Evolutionary conservation across 2,113 vertebrate species (phyloP).

Genomic region (Canis aureus): DNA sequence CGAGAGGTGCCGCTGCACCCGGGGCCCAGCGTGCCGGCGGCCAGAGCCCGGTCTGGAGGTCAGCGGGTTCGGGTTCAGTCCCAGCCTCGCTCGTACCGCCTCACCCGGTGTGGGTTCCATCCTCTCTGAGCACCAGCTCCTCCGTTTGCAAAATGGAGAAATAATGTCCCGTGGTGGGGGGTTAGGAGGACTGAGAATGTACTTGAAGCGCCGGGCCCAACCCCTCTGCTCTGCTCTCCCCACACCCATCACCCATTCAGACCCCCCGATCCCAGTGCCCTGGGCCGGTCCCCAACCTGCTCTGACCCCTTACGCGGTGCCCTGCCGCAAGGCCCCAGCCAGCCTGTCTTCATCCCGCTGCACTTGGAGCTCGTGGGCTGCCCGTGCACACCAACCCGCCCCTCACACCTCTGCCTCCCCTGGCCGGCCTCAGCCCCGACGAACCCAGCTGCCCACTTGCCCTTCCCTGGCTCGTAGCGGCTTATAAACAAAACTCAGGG

Average conservation of each 20-base stretch:
- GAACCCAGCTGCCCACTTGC: background rate
- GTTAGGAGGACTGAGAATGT: background rate
- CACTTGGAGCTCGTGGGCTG: too few relatives aligned
- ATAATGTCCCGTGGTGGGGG: background rate
- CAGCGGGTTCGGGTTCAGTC: background rate
- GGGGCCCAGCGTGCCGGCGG: fast-evolving
- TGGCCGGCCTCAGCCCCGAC: background rate
- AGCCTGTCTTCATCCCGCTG: background rate
- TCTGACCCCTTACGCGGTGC: background rate
- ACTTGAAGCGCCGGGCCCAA: background rate
- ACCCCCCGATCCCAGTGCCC: background rate
- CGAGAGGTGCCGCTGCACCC: fast-evolving
- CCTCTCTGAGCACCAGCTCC: background rate
- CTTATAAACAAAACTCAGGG: conserved; percentile 43
- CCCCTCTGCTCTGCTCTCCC: background rate
- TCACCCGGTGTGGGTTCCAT: background rate
- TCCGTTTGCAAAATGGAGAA: conserved; percentile 5
- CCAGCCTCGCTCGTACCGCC: background rate
- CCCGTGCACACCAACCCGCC: background rate
- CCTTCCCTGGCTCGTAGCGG: background rate
- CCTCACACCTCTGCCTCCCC: background rate
- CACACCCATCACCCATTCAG: background rate
- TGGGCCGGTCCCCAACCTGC: background rate
- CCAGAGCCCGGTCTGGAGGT: background rate
- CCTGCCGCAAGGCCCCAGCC: background rate